phyloP scores from a whole-genome alignment of 2,797 vertebrate genomes.

The Paramormyrops hopkinsi region DNA sequence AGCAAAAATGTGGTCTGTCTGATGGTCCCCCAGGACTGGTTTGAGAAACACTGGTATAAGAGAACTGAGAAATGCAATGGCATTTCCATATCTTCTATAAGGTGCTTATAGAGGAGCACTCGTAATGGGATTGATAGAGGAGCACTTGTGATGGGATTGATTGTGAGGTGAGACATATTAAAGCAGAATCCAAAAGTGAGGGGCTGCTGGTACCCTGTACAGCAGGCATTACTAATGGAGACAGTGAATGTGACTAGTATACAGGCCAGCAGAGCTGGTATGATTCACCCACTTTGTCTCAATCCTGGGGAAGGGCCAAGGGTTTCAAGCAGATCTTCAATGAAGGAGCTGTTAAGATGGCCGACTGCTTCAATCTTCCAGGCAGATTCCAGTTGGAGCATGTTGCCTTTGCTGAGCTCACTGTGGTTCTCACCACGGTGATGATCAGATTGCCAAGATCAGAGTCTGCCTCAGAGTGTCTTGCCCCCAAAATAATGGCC shows the following conservation, averaged over 20 bases:
- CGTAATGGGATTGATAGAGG: background rate
- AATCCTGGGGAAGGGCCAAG: background rate
- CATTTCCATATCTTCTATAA: background rate
- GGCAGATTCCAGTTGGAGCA: background rate
- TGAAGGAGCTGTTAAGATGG: background rate
- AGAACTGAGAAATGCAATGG: background rate
- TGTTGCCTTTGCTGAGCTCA: background rate
- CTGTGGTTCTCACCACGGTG: background rate
- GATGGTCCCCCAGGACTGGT: background rate
- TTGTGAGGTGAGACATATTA: background rate
- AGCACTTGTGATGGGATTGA: background rate
- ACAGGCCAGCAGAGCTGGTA: constrained; percentile 25
- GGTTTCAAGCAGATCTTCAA: background rate
- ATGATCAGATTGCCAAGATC: background rate
- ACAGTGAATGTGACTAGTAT: background rate
- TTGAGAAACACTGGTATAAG: background rate
- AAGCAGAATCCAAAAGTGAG: background rate
- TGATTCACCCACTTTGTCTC: constrained; percentile 25
- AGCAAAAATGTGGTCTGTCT: background rate
- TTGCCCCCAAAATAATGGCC: background rate
- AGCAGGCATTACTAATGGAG: background rate
- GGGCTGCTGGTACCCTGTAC: background rate
- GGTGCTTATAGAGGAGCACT: background rate
- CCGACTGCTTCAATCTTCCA: background rate
- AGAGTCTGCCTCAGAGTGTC: background rate